A percentile compares a stretch with the other conserved stretches of the same genome.
phyloP scores from a whole-genome alignment of 2,888 invertebrate species.

The Osmoderma eremita region DNA sequence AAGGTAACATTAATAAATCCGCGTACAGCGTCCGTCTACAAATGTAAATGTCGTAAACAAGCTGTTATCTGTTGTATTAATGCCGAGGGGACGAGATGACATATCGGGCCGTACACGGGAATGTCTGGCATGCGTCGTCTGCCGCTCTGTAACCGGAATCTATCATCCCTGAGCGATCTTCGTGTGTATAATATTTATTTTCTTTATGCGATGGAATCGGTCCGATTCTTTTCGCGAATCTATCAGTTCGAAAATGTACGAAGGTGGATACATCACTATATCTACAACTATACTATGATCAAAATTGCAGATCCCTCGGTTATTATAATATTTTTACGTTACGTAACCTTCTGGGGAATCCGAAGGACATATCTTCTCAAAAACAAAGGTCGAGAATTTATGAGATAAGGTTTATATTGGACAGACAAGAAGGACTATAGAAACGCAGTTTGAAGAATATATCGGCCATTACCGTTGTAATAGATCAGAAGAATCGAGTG shows the following conservation, averaged over 20 bases:
- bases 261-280: too few species aligned
- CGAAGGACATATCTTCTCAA: too few species aligned
- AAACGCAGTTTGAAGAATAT: too few species aligned
- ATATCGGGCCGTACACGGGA: slow-evolving; percentile 56
- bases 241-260: not conserved
- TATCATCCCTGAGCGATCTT: slow-evolving; percentile 39
- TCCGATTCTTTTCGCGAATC: slow-evolving; percentile 7
- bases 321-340: too few species aligned
- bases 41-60: slow-evolving; percentile 59
- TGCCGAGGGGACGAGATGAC: slow-evolving; percentile 58
- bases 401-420: too few species aligned
- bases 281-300: too few species aligned
- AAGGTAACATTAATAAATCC: slow-evolving; percentile 39
- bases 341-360: too few species aligned
- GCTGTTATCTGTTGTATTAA: slow-evolving; percentile 60
- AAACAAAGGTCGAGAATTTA: too few species aligned
- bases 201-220: slow-evolving; percentile 33
- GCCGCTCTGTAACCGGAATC: slow-evolving; percentile 49
- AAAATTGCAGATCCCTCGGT: too few species aligned
- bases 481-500: too few species aligned
- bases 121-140: slow-evolving; percentile 57
- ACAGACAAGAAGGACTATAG: too few species aligned
- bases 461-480: too few species aligned
- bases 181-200: not conserved
- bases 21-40: slow-evolving; percentile 38